phyloP scores from a whole-genome alignment of 2,888 invertebrate genomes.

The Lepidochitona cinerea region DNA sequence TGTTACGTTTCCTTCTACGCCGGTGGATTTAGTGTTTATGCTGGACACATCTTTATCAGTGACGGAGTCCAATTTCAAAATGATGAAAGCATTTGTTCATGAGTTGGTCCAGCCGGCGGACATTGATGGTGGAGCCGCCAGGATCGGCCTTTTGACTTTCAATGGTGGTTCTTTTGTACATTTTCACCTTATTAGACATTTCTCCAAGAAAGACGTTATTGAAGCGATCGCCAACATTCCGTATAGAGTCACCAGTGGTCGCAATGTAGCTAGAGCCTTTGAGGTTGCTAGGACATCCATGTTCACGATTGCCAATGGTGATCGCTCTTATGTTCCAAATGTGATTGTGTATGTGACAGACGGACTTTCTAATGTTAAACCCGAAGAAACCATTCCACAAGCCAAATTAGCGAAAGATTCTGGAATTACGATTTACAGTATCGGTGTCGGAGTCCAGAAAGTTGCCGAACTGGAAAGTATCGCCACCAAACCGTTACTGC shows the following conservation, averaged over 20 bases:
- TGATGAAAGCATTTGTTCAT: constrained; percentile 27
- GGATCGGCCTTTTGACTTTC: constrained; percentile 39
- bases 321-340: constrained; percentile 52
- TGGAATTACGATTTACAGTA: constrained; percentile 44
- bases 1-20: background rate
- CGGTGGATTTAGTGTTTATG: background rate
- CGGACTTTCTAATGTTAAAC: constrained; percentile 63
- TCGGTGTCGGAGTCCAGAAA: constrained; percentile 45
- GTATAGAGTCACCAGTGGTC: constrained; percentile 55
- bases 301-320: constrained; percentile 55
- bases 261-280: constrained; percentile 59
- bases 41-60: background rate
- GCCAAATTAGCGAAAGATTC: constrained; percentile 45
- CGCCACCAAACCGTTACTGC: constrained; percentile 34
- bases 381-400: constrained; percentile 50
- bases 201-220: constrained; percentile 34
- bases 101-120: constrained; percentile 33
- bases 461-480: constrained; percentile 43
- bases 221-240: constrained; percentile 51
- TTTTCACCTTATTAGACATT: constrained; percentile 51
- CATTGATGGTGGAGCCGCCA: constrained; percentile 25
- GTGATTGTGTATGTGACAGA: constrained; percentile 64
- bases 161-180: constrained; percentile 46
- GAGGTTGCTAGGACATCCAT: constrained; percentile 46
- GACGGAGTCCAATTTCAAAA: background rate